Percentiles rank a stretch among this genome's conserved stretches.
phyloP scores from a whole-genome alignment of 2,888 invertebrate genomes.

The Trileptium ribeirensis region DNA sequence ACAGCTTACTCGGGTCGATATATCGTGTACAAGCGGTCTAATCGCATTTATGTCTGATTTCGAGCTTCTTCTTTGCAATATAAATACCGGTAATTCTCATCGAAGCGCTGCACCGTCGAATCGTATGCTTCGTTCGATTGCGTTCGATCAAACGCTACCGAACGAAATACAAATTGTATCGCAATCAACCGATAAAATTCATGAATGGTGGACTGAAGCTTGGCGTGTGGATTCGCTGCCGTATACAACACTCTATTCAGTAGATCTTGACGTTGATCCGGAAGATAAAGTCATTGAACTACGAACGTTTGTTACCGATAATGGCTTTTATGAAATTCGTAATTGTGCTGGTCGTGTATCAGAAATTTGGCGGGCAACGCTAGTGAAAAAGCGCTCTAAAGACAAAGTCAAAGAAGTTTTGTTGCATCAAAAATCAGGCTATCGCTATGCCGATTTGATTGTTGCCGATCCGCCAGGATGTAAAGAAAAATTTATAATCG shows the following conservation, averaged over 20 bases:
- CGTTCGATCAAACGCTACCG: background rate
- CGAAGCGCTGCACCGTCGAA: background rate
- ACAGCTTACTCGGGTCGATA: background rate
- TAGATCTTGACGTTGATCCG: constrained; percentile 26
- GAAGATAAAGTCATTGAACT: constrained; percentile 22
- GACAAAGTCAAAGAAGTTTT: constrained; percentile 23
- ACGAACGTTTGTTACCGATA: background rate
- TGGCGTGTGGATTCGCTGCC: background rate
- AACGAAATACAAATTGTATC: constrained; percentile 12
- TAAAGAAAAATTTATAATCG: constrained; percentile 14
- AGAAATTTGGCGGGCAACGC: constrained; percentile 20
- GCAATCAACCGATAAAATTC: constrained; percentile 22
- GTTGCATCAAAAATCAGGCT: constrained; percentile 16
- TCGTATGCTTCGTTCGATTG: background rate
- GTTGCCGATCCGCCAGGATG: constrained; percentile 6
- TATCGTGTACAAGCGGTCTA: background rate
- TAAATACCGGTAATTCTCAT: background rate
- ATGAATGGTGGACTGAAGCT: constrained; percentile 22
- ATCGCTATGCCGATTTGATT: background rate
- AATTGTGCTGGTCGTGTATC: constrained; percentile 16
- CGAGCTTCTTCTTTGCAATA: background rate
- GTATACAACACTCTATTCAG: background rate
- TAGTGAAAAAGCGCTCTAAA: constrained; percentile 8
- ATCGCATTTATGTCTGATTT: background rate
- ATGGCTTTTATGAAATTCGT: constrained; percentile 19